phyloP scores from a whole-genome alignment of 2,113 vertebrate genomes.

The Mesoclemmys tuberculata region DNA sequence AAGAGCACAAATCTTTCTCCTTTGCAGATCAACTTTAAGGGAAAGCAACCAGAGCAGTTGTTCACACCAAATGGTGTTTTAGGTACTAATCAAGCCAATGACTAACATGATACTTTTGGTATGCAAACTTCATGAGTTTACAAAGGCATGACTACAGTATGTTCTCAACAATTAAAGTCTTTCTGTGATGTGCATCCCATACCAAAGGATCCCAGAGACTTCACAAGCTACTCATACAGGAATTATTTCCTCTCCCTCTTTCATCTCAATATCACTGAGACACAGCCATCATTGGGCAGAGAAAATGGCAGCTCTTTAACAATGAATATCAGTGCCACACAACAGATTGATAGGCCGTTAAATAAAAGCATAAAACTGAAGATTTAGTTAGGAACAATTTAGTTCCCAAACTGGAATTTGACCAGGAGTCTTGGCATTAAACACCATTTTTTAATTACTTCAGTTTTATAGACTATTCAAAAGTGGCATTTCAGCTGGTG shows the following conservation, averaged over 20 bases:
- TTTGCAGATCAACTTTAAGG: not conserved
- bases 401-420: not conserved
- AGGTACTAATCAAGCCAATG: not conserved
- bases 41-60: not conserved
- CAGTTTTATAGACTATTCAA: not conserved
- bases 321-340: not conserved
- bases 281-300: not conserved
- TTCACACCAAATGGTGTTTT: not conserved
- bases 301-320: not conserved
- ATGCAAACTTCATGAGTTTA: not conserved
- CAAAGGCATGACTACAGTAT: not conserved
- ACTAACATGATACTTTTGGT: not conserved
- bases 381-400: not conserved
- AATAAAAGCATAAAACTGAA: not conserved
- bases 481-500: too few relatives aligned
- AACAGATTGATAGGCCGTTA: not conserved
- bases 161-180: not conserved
- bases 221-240: not conserved
- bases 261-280: not conserved
- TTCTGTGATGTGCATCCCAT: not conserved
- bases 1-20: not conserved
- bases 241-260: not conserved
- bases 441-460: not conserved
- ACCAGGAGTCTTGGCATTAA: not conserved
- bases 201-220: not conserved